These are phyloP conservation scores for Caradrina clavipalpis DNA, from an alignment of 2,888 invertebrate species.

Conservation along the genomic window DNA sequence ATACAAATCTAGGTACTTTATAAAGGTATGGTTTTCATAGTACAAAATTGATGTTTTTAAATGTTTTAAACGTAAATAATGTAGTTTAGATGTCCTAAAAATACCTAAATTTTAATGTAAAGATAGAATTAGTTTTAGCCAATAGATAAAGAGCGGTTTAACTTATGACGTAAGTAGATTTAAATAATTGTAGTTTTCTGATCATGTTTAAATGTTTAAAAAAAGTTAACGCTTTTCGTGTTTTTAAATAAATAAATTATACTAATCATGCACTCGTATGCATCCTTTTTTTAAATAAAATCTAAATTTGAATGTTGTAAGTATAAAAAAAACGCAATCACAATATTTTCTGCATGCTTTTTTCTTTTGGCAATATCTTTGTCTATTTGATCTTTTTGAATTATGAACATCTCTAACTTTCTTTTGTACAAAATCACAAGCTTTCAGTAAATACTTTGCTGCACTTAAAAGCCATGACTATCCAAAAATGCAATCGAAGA, in stretches of 20 bases:
- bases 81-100: slow-evolving; percentile 12
- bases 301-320: not conserved
- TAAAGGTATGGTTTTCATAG: slow-evolving; percentile 22
- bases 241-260: not conserved
- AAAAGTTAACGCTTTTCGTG: slow-evolving; percentile 37
- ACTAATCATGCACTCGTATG: slow-evolving; percentile 35
- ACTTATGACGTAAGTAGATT: slow-evolving; percentile 45
- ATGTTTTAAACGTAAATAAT: slow-evolving; percentile 3
- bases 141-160: slow-evolving; percentile 27
- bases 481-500: slow-evolving; percentile 5
- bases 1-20: slow-evolving; percentile 8
- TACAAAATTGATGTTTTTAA: slow-evolving; percentile 44
- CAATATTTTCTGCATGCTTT: slow-evolving; percentile 45
- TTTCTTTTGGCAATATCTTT: slow-evolving; percentile 18
- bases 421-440: not conserved
- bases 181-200: slow-evolving; percentile 20
- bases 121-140: slow-evolving; percentile 17
- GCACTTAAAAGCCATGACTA: slow-evolving; percentile 2
- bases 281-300: slow-evolving; percentile 7
- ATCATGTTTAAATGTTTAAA: not conserved
- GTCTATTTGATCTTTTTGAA: slow-evolving; percentile 11
- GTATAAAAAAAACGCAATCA: not conserved
- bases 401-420: not conserved
- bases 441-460: slow-evolving; percentile 2
- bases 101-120: slow-evolving; percentile 18